Conservation (phyloP, 2,113 vertebrate species). For the Acanthochromis polyacanthus region DNA sequence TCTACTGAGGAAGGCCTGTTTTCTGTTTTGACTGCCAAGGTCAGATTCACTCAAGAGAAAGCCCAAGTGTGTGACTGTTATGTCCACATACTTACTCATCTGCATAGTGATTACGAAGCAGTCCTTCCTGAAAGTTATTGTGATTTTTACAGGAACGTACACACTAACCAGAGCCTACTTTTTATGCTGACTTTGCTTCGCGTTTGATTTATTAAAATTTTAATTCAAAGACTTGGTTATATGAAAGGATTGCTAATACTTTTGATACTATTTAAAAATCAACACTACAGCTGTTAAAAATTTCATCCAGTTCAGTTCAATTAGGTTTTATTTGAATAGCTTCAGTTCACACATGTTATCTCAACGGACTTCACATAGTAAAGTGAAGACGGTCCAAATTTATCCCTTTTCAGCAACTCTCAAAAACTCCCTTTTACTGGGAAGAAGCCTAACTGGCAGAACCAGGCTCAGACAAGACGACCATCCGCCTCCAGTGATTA, state of each 20-base stretch:
- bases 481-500: no score
- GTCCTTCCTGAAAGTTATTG: background rate
- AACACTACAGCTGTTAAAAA: no score
- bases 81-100: background rate
- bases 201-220: background rate
- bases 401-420: no score
- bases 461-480: no score
- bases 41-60: background rate
- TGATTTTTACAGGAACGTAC: no score
- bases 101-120: background rate
- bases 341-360: no score
- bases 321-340: no score
- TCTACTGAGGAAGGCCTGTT: background rate
- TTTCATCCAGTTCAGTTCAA: no score
- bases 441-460: no score
- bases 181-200: background rate
- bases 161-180: background rate
- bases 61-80: background rate
- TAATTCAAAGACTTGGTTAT: background rate
- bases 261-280: background rate
- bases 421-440: no score
- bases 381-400: no score
- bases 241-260: background rate
- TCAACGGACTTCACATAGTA: no score
- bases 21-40: background rate